Base-by-base conservation (phyloP, 2,888 invertebrate species). In the Andrena bicolor region DNA sequence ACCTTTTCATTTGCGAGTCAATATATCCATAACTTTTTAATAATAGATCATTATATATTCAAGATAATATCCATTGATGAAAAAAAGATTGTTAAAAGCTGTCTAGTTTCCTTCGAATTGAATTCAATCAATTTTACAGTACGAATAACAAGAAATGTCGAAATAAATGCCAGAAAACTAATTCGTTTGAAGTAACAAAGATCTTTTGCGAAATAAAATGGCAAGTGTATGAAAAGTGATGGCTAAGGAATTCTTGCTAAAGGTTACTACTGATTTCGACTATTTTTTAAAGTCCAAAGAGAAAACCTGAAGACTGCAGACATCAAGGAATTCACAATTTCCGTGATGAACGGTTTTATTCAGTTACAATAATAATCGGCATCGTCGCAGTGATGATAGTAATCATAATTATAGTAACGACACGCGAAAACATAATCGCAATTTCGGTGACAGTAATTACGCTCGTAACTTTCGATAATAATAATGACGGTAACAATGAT, bases 271-370 rank as follows among this genome's bases (percentile, higher is more conserved):
- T 41, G 5, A 4, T 41, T 4, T 13, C 41, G 41, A 16, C 13
- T 41, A 5, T 41, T 41, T 41, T 41, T 41, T 0, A 41, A 41
- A 41, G 13, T 41, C 16, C 5, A 41, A 41, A 41, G 41, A 16
- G 16, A 13, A 58, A 48, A 48, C 26, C 10, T 10, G 26, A 23
- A 20, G 16, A 5, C 41, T 41, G 41, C 48, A 28, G 28, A 5
- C 6, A 20, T 8, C 4, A 53, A 61, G 26, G 51, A 58, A 69
- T 49, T 58, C 56, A 23, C 8, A 49, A 51, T 60, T 26, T 81
- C 86, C 78, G 84, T 88, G 82, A 90, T 92, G 91, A 91, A 92
- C 90, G 41, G 81, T 91, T 92, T 92, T 92, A 92, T 92, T 91
- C 87, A 89, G 90, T 91, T 90, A 91, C 89, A 90, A 88, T 90